Conservation (phyloP, 2,888 invertebrate genomes). For the Tenthredo distinguenda region DNA sequence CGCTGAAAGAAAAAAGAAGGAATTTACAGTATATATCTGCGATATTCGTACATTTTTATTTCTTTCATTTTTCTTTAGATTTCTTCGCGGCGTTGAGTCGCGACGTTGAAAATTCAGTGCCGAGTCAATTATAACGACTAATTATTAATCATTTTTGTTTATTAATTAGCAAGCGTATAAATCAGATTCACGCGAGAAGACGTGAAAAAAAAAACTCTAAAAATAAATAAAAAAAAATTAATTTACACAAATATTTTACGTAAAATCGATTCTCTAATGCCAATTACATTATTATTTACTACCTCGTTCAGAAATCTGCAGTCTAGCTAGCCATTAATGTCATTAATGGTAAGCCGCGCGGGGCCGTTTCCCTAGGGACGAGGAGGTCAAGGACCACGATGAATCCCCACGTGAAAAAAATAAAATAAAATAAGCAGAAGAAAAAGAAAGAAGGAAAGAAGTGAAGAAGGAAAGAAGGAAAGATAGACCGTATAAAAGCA, state of each 20-base stretch:
- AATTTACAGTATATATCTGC: not conserved
- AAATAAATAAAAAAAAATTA: not conserved
- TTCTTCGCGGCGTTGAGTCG: too few species aligned
- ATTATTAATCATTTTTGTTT: too few species aligned
- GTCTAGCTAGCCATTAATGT: not conserved
- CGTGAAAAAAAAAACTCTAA: not conserved
- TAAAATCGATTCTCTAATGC: not conserved
- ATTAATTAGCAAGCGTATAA: too few species aligned
- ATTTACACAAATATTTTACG: not conserved
- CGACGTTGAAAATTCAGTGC: not conserved
- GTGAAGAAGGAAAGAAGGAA: not conserved
- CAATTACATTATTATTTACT: not conserved
- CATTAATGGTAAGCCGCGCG: constrained; percentile 4
- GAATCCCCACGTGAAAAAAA: constrained; percentile 29
- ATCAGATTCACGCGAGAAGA: not conserved
- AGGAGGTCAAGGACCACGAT: constrained; percentile 32
- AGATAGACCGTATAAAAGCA: not conserved
- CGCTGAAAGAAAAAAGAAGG: not conserved
- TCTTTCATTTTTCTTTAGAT: too few species aligned
- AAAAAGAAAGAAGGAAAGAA: not conserved
- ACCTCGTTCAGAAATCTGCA: not conserved
- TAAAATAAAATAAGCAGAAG: not conserved
- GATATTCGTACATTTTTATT: too few species aligned
- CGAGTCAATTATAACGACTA: not conserved
- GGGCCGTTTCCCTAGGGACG: not conserved